phyloP scores from a whole-genome alignment of 2,113 vertebrate species.

The Sorex araneus region DNA sequence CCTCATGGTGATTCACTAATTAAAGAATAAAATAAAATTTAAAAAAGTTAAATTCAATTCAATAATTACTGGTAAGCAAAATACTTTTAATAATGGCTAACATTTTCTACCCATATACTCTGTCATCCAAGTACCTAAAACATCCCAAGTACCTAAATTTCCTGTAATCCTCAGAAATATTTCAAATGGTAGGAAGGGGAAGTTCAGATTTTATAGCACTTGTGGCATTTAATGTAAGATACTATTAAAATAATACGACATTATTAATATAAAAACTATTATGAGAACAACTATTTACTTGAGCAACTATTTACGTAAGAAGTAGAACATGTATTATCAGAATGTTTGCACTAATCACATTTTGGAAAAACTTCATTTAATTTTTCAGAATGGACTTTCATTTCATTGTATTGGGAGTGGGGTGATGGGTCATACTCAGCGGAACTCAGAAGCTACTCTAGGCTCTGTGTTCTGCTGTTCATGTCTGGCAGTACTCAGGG shows the following conservation, averaged over 20 bases:
- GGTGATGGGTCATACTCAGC: no score
- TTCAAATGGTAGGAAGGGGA: no score
- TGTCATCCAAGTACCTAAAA: conserved; percentile 14
- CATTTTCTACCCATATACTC: background rate
- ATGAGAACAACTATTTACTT: conserved; percentile 1
- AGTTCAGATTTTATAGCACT: background rate
- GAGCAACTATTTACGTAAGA: no score
- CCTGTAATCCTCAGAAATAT: background rate
- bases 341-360: background rate
- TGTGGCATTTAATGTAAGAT: background rate
- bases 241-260: background rate
- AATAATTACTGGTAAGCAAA: background rate
- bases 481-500: no score
- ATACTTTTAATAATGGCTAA: conserved; percentile 15
- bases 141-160: background rate
- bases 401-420: no score
- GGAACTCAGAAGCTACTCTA: no score
- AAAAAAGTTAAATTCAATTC: no score
- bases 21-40: no score
- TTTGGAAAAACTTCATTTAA: background rate
- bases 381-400: conserved; percentile 8
- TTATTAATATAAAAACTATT: background rate
- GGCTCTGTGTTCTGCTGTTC: no score
- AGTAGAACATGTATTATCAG: background rate
- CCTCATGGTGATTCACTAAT: no score